Percentiles rank a stretch among this genome's conserved stretches.
Conservation (phyloP, 2,113 vertebrate species). For the Plotosus lineatus region DNA sequence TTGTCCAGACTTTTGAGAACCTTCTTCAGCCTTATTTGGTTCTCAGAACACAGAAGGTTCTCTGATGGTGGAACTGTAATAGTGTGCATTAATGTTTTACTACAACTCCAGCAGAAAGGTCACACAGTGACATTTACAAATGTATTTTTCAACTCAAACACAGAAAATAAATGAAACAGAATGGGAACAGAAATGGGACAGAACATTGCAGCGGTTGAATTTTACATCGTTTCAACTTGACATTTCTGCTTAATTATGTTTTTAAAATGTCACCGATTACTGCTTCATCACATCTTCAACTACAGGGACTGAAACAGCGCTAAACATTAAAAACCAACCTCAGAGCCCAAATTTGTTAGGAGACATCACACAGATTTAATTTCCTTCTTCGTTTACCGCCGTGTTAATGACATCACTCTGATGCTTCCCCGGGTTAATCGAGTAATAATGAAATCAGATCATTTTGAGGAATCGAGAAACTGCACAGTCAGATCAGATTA, state of each 20-base stretch:
- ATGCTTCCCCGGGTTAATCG: neutral
- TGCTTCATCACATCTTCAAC: neutral
- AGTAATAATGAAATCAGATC: neutral
- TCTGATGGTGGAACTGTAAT: neutral
- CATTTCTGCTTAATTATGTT: slow-evolving; percentile 23
- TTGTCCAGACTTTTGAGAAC: neutral
- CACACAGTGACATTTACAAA: neutral
- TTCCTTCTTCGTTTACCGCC: neutral
- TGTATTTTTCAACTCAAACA: neutral
- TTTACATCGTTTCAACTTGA: neutral
- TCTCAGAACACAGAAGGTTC: neutral
- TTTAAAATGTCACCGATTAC: slow-evolving; percentile 10
- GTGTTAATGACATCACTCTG: neutral
- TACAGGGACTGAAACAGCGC: neutral
- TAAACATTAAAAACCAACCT: too few relatives aligned
- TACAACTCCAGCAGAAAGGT: neutral
- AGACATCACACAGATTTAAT: neutral
- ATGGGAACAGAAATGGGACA: neutral
- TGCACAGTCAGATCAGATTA: neutral
- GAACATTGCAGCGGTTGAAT: neutral
- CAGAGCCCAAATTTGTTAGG: neutral
- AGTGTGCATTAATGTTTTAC: slow-evolving; percentile 8
- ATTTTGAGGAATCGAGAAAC: neutral
- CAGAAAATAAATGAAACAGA: neutral
- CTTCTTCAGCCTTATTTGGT: neutral